Base-by-base conservation (phyloP, 1,140 invertebrate genomes). In the Oryzaephilus surinamensis region DNA sequence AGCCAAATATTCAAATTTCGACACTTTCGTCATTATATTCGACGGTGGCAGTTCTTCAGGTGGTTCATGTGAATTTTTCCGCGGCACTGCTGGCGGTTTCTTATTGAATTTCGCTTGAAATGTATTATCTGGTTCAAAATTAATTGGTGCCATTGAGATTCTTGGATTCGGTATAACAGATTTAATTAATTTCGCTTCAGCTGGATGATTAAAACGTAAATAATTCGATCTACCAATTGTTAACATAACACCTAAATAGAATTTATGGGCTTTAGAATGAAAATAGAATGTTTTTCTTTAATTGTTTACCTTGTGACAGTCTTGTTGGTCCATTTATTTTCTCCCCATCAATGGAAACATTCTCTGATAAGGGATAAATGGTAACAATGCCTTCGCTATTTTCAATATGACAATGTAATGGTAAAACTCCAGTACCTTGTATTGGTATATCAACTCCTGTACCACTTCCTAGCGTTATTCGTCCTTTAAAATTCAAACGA, bases 181-280 rank as follows among this genome's bases (percentile, higher is more conserved):
- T 63, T 83, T 87, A 66, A 91, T 80, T 38, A 87, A 71, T 52
- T 81, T 77, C 1, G 87, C 87, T 58, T 91, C 85, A 29, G 79
- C 81, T 0, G 88, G 88, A 64, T 91, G 84, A 60, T 93, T 93
- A 66, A 90, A 93, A 6, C 87, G 75, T 56, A 93, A 77, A 57
- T 84, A 87, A 55, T 85, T 88, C 7, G 86, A 90, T 18, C 85
- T 71, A 12, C 87, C 88, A 36, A 93, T 78, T 30, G 84, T 87
- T 32, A 93, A 65, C 82, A 89, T 91, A 55, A 77, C 80, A 55
- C 83, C 83, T 81, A 67, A 43, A 65, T n/a, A 64, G 23, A 44
- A 16, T 10, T 6, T n/a, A 6, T 24, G 10, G 8, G 8, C 2
- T 24, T 24, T 24, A n/a, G 19, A 20, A 20, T 5, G 8, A 5